phyloP scores from a whole-genome alignment of 2,113 vertebrate genomes.

The Menura novaehollandiae region DNA sequence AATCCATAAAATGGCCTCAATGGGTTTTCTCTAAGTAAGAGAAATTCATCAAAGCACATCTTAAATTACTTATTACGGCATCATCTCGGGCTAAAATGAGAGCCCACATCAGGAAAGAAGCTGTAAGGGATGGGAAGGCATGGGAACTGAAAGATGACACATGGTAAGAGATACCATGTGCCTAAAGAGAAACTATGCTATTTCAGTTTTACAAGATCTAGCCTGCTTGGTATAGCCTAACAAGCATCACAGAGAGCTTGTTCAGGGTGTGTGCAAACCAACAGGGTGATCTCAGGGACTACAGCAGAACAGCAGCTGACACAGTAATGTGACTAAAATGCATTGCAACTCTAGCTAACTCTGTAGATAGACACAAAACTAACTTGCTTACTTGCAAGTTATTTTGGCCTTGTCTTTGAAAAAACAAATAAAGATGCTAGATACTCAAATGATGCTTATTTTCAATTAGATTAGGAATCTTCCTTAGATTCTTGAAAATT shows the following conservation, averaged over 20 bases:
- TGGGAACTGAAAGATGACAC: conserved; percentile 47
- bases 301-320: neutral
- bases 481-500: neutral
- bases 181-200: neutral
- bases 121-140: conserved; percentile 37
- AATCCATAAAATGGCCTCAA: conserved; percentile 35
- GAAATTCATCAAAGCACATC: conserved; percentile 58
- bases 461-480: neutral
- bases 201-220: neutral
- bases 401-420: neutral
- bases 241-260: neutral
- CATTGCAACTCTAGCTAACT: neutral
- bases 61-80: conserved; percentile 63
- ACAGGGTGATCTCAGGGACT: neutral
- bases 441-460: neutral
- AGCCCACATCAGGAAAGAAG: conserved; percentile 44
- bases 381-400: neutral
- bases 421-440: neutral
- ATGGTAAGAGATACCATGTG: neutral
- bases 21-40: conserved; percentile 18
- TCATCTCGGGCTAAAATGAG: conserved; percentile 43
- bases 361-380: neutral
- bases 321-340: neutral
- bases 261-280: neutral
- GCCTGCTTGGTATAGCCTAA: neutral